These are phyloP conservation scores for Arge pagana DNA, from an alignment of 2,888 invertebrate species.

Conservation along the genomic window DNA sequence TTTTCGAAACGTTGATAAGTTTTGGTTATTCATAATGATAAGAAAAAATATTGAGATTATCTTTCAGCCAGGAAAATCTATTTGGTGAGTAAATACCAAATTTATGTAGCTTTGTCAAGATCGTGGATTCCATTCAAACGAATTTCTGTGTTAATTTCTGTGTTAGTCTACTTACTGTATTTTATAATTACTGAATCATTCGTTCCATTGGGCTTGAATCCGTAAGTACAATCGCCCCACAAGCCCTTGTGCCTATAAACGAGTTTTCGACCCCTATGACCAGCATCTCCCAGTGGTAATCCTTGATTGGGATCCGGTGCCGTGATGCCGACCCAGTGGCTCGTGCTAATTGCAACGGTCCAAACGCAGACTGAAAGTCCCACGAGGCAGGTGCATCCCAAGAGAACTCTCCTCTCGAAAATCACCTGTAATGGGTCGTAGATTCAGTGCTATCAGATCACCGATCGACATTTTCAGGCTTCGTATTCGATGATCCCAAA, in stretches of 20 bases:
- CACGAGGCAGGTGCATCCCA: constrained; percentile 71
- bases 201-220: constrained; percentile 50
- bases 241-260: constrained; percentile 72
- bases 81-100: background rate
- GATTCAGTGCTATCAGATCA: too few species aligned
- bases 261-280: constrained; percentile 50
- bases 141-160: constrained; percentile 33
- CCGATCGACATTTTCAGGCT: too few species aligned
- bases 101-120: constrained; percentile 33
- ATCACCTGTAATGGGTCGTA: constrained; percentile 63
- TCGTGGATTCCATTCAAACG: constrained; percentile 25
- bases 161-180: constrained; percentile 30
- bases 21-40: too few species aligned
- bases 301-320: constrained; percentile 46
- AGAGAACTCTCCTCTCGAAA: constrained; percentile 73
- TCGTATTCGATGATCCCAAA: too few species aligned
- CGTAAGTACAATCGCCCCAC: constrained; percentile 68
- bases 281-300: constrained; percentile 38
- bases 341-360: constrained; percentile 75
- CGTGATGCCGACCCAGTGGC: constrained; percentile 71
- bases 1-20: too few species aligned
- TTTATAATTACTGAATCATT: constrained; percentile 28
- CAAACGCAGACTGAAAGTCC: constrained; percentile 71
- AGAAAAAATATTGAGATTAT: too few species aligned
- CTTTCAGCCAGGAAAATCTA: background rate